A percentile compares a stretch with the other conserved stretches of the same genome.
Evolutionary conservation across 2,797 vertebrate species (phyloP).

Genomic region (Chiloscyllium punctatum): DNA sequence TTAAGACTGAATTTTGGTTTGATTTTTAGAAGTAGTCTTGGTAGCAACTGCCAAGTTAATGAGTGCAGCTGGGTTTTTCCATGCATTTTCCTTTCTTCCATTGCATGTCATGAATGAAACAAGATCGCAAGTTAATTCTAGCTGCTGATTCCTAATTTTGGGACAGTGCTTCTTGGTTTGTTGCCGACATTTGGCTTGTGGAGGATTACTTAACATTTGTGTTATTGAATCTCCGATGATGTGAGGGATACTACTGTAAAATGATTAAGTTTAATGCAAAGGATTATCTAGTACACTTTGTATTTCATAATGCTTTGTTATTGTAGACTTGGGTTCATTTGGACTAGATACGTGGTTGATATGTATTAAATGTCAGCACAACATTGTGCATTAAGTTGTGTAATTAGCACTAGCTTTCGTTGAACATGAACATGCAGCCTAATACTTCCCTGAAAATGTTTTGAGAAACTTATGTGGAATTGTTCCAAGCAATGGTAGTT

Average conservation of each 20-base stretch:
- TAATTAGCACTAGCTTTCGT: not conserved
- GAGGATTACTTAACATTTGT: not conserved
- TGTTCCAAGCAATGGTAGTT: not conserved
- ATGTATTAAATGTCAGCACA: not conserved
- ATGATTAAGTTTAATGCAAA: not conserved
- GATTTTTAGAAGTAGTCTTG: not conserved
- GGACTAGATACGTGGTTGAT: not conserved
- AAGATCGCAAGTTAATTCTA: not conserved
- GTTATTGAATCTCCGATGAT: too few species aligned
- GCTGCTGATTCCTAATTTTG: not conserved
- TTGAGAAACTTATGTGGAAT: not conserved
- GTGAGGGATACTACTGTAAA: not conserved
- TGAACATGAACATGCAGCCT: not conserved
- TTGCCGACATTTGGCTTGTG: not conserved
- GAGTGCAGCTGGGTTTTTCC: not conserved
- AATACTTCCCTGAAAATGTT: not conserved
- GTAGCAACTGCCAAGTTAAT: not conserved
- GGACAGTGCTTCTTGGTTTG: not conserved
- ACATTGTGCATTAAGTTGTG: not conserved
- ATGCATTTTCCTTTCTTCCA: not conserved
- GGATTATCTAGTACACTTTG: not conserved
- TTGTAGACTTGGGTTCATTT: not conserved
- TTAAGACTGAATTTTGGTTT: not conserved
- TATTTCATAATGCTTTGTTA: not conserved
- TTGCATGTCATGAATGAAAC: not conserved